These are phyloP conservation scores for Sus cebifrons DNA, from an alignment of 2,797 vertebrate genomes.

Conservation along the genomic window DNA sequence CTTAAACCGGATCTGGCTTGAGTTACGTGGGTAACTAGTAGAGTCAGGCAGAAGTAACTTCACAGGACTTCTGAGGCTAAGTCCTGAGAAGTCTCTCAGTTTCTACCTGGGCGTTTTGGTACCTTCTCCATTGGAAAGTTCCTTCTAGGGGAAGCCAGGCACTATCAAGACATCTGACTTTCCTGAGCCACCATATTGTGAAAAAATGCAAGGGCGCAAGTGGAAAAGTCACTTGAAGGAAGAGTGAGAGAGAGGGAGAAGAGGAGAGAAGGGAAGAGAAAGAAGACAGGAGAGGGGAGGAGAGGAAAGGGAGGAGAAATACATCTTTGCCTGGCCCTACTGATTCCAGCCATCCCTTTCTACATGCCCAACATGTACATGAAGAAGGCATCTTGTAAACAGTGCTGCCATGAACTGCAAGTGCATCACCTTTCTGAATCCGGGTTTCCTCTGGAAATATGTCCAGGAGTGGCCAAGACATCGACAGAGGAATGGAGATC, in stretches of 20 bases:
- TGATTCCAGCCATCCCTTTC: not conserved
- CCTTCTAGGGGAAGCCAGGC: not conserved
- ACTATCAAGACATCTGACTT: not conserved
- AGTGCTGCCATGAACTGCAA: too few species aligned
- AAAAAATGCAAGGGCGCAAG: not conserved
- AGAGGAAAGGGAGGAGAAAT: not conserved
- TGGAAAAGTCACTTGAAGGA: not conserved
- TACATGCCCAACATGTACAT: not conserved
- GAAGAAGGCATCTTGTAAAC: not conserved
- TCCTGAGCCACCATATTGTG: not conserved
- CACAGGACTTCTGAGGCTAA: not conserved
- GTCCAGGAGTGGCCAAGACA: too few species aligned
- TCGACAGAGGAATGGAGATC: too few species aligned
- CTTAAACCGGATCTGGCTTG: not conserved
- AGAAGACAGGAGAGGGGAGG: too few species aligned
- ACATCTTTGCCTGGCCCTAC: not conserved
- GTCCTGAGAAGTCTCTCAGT: not conserved
- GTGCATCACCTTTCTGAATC: too few species aligned
- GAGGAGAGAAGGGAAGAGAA: too few species aligned
- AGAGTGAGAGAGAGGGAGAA: rapidly evolving
- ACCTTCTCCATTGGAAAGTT: not conserved
- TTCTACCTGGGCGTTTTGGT: not conserved
- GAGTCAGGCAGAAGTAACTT: not conserved
- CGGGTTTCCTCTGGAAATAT: too few species aligned
- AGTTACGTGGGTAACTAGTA: not conserved